Conservation (phyloP, 2,797 vertebrate genomes). For the Phalloptychus januarius region DNA sequence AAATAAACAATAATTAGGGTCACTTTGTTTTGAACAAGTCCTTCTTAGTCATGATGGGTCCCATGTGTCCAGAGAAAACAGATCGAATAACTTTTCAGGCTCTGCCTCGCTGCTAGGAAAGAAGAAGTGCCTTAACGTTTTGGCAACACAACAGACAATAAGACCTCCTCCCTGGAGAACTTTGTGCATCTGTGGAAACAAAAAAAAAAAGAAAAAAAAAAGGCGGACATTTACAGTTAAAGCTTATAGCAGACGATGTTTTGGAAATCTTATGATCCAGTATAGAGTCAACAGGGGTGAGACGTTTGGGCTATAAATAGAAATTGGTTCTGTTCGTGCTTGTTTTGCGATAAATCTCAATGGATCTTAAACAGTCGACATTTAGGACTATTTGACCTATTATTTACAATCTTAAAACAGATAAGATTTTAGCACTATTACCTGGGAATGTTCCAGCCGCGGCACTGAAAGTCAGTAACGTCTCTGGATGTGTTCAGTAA, state of each 20-base stretch:
- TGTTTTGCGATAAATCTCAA: background rate
- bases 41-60: slow-evolving; percentile 31
- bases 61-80: slow-evolving; percentile 24
- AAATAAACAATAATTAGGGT: slow-evolving; percentile 24
- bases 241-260: slow-evolving; percentile 30
- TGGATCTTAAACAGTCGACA: background rate
- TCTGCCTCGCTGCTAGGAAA: slow-evolving; percentile 3
- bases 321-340: background rate
- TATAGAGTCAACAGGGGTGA: background rate
- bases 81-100: slow-evolving; percentile 38
- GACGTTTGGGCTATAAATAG: background rate
- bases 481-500: background rate
- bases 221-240: slow-evolving; percentile 26
- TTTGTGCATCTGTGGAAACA: slow-evolving; percentile 39
- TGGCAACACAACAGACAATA: slow-evolving; percentile 47
- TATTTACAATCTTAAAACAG: background rate
- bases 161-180: slow-evolving; percentile 24
- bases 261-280: slow-evolving; percentile 14
- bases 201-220: slow-evolving; percentile 30
- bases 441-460: background rate
- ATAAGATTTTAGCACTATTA: background rate
- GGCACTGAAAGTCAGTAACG: background rate
- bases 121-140: slow-evolving; percentile 19
- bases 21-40: slow-evolving; percentile 22
- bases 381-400: background rate